A percentile compares a stretch with the other conserved stretches of the same genome.
Conservation (phyloP, 1,140 invertebrate genomes). For the Seison nebaliae region DNA sequence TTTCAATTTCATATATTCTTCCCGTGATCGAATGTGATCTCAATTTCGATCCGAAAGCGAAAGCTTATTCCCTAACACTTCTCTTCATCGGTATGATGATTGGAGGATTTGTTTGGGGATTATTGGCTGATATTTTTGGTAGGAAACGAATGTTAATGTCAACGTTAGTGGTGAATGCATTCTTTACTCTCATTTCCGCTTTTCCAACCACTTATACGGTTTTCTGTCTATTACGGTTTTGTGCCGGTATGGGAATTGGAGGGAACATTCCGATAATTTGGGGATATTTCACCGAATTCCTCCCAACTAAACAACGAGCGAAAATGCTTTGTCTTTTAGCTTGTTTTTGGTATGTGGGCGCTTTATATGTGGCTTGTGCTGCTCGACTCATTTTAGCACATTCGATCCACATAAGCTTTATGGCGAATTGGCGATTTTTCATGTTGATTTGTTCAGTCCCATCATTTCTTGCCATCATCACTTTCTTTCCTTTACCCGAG, state of each 20-base stretch:
- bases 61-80: constrained; percentile 40
- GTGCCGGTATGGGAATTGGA: constrained; percentile 64
- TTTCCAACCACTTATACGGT: constrained; percentile 53
- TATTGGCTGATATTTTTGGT: constrained; percentile 54
- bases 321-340: constrained; percentile 69
- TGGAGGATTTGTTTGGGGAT: constrained; percentile 64
- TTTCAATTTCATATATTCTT: constrained; percentile 64
- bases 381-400: background rate
- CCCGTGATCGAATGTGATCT: constrained; percentile 71
- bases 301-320: constrained; percentile 56
- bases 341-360: constrained; percentile 46
- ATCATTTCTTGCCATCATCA: constrained; percentile 39
- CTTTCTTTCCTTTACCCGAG: constrained; percentile 46
- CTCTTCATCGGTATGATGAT: constrained; percentile 51
- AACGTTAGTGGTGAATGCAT: constrained; percentile 57
- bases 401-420: constrained; percentile 15
- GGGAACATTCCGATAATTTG: constrained; percentile 75
- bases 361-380: constrained; percentile 36
- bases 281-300: constrained; percentile 77
- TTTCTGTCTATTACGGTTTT: constrained; percentile 61
- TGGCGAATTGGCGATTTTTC: constrained; percentile 57
- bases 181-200: constrained; percentile 61
- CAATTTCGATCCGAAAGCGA: constrained; percentile 50
- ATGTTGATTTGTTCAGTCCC: constrained; percentile 48
- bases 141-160: constrained; percentile 54